These are phyloP conservation scores for Chelonus insularis DNA, from an alignment of 1,140 invertebrate genomes.

Conservation along the genomic window DNA sequence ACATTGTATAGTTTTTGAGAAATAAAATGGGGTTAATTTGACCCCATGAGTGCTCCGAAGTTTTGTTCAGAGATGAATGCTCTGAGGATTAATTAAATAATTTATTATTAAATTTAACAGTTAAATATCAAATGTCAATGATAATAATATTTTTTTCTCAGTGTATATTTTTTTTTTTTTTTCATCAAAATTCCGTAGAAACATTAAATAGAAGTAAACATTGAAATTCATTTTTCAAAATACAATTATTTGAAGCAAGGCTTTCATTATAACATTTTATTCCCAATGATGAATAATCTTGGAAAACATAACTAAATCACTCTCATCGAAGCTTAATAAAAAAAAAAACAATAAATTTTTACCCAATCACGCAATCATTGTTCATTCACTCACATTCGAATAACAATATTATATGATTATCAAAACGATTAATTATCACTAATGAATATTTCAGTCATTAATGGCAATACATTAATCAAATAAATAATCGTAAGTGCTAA, in stretches of 20 bases:
- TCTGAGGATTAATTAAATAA: too few species aligned
- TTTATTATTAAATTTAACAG: too few species aligned
- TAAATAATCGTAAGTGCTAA: too few species aligned
- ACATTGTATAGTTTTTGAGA: too few species aligned
- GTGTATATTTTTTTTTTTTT: not conserved
- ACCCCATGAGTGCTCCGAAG: too few species aligned
- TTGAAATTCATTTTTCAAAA: not conserved
- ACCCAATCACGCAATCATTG: not conserved
- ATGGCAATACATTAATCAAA: too few species aligned
- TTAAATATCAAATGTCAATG: too few species aligned
- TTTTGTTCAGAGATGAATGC: too few species aligned
- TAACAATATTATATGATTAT: not conserved
- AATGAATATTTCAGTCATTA: too few species aligned
- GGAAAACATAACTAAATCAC: constrained; percentile 22
- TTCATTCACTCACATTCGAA: not conserved
- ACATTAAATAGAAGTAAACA: not conserved
- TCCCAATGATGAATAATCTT: constrained; percentile 29
- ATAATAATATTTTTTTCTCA: too few species aligned
- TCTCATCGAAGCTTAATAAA: constrained; percentile 26
- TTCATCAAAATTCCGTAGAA: not conserved
- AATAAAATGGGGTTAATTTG: too few species aligned
- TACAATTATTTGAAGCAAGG: constrained; percentile 1
- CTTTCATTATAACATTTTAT: not conserved
- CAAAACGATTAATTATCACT: too few species aligned
- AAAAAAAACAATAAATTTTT: not conserved